These are phyloP conservation scores for Bilobella aurantiaca DNA, from an alignment of 1,140 invertebrate genomes.

Conservation along the genomic window DNA sequence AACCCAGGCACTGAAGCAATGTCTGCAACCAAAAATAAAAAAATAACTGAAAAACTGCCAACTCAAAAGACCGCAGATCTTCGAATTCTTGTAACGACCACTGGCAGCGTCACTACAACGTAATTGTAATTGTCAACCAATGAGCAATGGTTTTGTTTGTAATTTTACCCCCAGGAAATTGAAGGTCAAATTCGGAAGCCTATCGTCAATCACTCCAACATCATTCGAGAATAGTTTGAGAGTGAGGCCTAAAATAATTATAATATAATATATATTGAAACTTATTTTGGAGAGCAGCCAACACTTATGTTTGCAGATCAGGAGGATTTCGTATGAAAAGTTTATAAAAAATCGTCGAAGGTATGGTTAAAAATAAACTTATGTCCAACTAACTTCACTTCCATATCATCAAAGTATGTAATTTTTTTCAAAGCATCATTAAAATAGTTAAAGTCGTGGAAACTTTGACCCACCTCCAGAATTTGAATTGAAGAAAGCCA, in stretches of 20 bases:
- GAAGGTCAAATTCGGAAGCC: slow-evolving; percentile 18
- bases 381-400: too few relatives aligned
- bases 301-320: too few relatives aligned
- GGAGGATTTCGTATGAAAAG: too few relatives aligned
- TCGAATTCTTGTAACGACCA: too few relatives aligned
- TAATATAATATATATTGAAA: too few relatives aligned
- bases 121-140: neutral
- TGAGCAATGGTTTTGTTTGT: slow-evolving; percentile 17
- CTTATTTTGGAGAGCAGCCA: too few relatives aligned
- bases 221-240: slow-evolving; percentile 45
- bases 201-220: slow-evolving; percentile 25
- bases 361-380: too few relatives aligned
- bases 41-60: too few relatives aligned
- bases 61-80: too few relatives aligned
- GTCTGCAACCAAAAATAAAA: slow-evolving; percentile 14
- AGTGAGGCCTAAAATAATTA: slow-evolving; percentile 48
- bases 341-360: too few relatives aligned
- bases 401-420: too few relatives aligned
- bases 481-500: slow-evolving; percentile 73
- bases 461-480: slow-evolving; percentile 50
- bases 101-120: neutral
- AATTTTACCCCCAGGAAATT: slow-evolving; percentile 22
- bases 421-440: neutral
- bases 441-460: slow-evolving; percentile 1
- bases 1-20: slow-evolving; percentile 24